Conservation (phyloP, 1,140 invertebrate genomes). For the Macrostomum lignano region DNA sequence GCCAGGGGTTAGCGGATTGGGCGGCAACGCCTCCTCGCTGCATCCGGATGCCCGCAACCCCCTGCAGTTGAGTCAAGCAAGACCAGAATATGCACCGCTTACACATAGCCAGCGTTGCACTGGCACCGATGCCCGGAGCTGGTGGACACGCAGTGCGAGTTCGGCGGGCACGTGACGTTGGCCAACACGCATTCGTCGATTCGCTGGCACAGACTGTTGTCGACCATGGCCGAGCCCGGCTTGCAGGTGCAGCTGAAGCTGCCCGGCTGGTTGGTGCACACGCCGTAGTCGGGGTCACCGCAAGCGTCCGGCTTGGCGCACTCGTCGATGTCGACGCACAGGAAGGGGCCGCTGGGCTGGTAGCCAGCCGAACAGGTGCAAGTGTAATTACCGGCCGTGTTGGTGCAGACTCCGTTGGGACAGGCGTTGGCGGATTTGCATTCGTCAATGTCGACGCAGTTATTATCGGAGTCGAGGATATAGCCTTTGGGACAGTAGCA, state of each 20-base stretch:
- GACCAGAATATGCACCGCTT: too few species aligned
- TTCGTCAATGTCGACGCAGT: conserved; percentile 35
- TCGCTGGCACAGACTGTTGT: conserved; percentile 5
- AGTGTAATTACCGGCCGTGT: conserved; percentile 51
- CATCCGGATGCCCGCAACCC: too few species aligned
- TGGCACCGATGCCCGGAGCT: conserved; percentile 41
- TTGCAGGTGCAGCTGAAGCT: conserved; percentile 21
- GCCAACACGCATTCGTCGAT: conserved; percentile 5
- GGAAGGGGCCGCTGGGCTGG: too few species aligned
- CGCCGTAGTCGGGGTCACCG: background rate
- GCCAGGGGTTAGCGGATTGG: too few species aligned
- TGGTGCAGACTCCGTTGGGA: conserved; percentile 44
- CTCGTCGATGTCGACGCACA: conserved; percentile 6
- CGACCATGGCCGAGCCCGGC: too few species aligned
- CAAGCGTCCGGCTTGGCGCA: background rate
- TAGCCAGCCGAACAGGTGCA: conserved; percentile 61
- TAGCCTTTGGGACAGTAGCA: conserved; percentile 28
- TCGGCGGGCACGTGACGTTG: background rate
- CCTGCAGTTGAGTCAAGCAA: too few species aligned
- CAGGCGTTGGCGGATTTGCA: conserved; percentile 30
- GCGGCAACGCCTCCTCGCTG: too few species aligned
- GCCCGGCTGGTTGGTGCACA: conserved; percentile 22
- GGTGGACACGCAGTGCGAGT: conserved; percentile 36
- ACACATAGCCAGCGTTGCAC: conserved; percentile 46
- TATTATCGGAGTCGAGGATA: conserved; percentile 19